phyloP scores from a whole-genome alignment of 2,797 vertebrate genomes.

The Syngnathus rostellatus region DNA sequence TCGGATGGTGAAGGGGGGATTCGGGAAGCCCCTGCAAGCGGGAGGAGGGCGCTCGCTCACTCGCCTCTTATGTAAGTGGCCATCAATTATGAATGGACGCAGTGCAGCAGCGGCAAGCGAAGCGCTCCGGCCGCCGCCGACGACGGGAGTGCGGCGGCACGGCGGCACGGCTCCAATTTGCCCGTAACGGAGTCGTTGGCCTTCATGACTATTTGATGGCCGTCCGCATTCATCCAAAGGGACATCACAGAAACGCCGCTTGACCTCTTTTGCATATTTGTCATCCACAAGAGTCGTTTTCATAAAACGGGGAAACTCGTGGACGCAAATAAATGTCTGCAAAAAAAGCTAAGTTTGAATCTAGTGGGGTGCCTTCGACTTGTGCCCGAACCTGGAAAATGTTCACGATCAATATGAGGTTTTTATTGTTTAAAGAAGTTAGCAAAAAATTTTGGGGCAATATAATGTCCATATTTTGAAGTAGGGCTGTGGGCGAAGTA shows the following conservation, averaged over 20 bases:
- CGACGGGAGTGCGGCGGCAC: slow-evolving; percentile 27
- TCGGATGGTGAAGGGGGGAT: not conserved
- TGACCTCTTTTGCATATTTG: not conserved
- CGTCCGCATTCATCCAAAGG: slow-evolving; percentile 3
- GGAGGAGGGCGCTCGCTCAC: too few relatives aligned
- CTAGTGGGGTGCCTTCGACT: too few relatives aligned
- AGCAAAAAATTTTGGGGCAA: too few relatives aligned
- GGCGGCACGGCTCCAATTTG: slow-evolving; percentile 15
- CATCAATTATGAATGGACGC: slow-evolving; percentile 48
- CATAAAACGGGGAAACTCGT: too few relatives aligned
- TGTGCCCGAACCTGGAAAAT: too few relatives aligned
- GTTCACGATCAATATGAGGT: too few relatives aligned
- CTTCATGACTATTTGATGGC: slow-evolving; percentile 43
- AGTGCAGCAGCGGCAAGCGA: slow-evolving; percentile 25
- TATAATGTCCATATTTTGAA: not conserved
- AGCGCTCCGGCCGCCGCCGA: slow-evolving; percentile 27
- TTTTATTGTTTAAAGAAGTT: too few relatives aligned
- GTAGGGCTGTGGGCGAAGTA: not conserved
- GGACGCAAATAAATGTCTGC: too few relatives aligned
- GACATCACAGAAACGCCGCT: not conserved
- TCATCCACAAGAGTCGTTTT: too few relatives aligned
- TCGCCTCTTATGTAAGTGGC: slow-evolving; percentile 43
- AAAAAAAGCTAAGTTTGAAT: too few relatives aligned
- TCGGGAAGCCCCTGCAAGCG: slow-evolving; percentile 21
- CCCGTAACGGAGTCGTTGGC: slow-evolving; percentile 30